Conservation (phyloP, 2,888 invertebrate species). For the Eudemis profundana region DNA sequence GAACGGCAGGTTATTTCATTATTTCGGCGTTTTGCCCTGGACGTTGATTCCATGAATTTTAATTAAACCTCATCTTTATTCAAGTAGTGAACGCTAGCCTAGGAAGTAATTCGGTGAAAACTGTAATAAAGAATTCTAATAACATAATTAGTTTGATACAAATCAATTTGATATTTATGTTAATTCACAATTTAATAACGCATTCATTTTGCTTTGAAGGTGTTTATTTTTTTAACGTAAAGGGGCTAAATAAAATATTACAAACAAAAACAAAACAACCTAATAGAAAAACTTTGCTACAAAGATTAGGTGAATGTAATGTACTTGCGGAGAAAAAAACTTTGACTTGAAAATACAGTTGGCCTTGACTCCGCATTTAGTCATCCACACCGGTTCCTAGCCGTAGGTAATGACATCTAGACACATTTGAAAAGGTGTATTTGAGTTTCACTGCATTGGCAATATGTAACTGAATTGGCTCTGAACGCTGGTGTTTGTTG, state of each 20-base stretch:
- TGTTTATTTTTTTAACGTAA: neutral
- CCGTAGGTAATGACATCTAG: slow-evolving; percentile 22
- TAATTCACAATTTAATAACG: slow-evolving; percentile 2
- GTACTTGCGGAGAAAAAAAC: neutral
- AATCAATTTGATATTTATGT: slow-evolving; percentile 11
- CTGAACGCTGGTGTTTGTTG: too few species aligned
- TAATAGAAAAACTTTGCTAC: neutral
- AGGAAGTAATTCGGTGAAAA: slow-evolving; percentile 2
- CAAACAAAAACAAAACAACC: too few species aligned
- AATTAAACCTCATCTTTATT: slow-evolving; percentile 47
- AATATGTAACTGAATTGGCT: too few species aligned
- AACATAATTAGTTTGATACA: neutral
- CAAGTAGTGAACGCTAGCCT: slow-evolving; percentile 35
- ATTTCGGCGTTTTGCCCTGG: slow-evolving; percentile 31
- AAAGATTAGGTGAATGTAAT: neutral
- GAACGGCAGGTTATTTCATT: slow-evolving; percentile 28
- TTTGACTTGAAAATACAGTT: neutral
- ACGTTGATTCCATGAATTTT: slow-evolving; percentile 43
- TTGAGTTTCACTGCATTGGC: too few species aligned
- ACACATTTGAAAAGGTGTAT: slow-evolving; percentile 17
- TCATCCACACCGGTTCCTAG: slow-evolving; percentile 26
- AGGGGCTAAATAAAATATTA: neutral
- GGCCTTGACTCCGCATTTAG: slow-evolving; percentile 35
- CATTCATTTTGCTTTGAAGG: neutral
- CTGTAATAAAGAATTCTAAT: slow-evolving; percentile 12